Base-by-base conservation (phyloP, 2,113 vertebrate species). In the Laterallus jamaicensis region DNA sequence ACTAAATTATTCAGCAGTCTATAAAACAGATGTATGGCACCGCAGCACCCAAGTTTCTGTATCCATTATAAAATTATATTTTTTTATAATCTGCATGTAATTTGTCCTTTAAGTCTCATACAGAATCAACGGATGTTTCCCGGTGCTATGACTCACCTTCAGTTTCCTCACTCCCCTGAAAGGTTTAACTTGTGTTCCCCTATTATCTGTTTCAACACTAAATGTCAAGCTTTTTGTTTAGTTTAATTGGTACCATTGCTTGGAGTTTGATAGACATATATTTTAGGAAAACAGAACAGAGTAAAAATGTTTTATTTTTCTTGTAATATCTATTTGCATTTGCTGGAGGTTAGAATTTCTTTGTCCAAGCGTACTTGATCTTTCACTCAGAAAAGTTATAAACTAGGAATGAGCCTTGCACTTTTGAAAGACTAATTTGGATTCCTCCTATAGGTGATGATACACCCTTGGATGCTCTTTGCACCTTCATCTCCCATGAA, bases 1-100 rank as follows among this genome's bases (percentile, higher is more conserved):
- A 50, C 80, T 98, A 95, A 98, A 98, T 98, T 97, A 98, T 98
- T 98, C 47, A 98, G 49, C 77, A 96, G 54, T 94, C 93, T 95
- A 91, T 96, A 96, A 98, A 97, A 87, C 92, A 96, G 92, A 97
- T 94, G 82, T 93, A 95, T 94, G 74, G 59, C 44, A 96, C 90
- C 92, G 52, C 71, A 96, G 54, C 86, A 94, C 83, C 56, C 92
- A 95, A 63, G 90, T 75, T 95, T 12, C 59, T 80, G 18, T 85
- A 74, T 82, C 77, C 3, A 2, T 94, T 95, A 86, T 71, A 82
- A 78, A 94, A 84, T 81, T 54, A 37, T 73, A 58, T 69, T 90
- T 95, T 47, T 95, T 92, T 86, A 54, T 76, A 92, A 88, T 78
- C 68, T 81, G 25, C 1, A 4, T 81, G 66, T 44, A 88, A 64